Conservation (phyloP, 2,797 vertebrate genomes). For the Lepus oiostolus region DNA sequence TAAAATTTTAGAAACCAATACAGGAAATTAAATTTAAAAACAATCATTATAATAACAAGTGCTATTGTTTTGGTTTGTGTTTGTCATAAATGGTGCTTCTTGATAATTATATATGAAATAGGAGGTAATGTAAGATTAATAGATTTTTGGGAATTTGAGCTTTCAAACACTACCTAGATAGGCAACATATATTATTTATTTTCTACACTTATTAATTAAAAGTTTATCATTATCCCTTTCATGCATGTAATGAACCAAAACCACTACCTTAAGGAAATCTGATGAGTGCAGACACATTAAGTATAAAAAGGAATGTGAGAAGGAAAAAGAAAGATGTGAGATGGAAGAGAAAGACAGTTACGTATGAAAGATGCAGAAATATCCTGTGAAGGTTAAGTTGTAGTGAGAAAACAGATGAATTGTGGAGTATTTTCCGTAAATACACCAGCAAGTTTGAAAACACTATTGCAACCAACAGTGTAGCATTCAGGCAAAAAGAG, state of each 20-base stretch:
- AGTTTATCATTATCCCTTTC: neutral
- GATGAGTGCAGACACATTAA: neutral
- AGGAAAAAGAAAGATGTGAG: neutral
- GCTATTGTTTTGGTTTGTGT: neutral
- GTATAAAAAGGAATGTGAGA: neutral
- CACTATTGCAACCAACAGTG: neutral
- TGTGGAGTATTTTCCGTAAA: neutral
- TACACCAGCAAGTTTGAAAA: neutral
- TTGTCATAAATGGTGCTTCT: neutral
- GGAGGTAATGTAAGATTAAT: neutral
- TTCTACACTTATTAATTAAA: constrained; percentile 22
- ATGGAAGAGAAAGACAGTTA: neutral
- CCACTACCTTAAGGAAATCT: neutral
- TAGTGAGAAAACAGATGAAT: neutral
- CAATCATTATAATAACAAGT: neutral
- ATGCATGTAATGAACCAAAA: neutral
- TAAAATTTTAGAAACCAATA: neutral
- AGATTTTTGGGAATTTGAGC: neutral
- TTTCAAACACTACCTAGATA: neutral
- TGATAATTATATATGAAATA: neutral
- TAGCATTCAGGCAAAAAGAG: no score
- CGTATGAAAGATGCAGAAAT: neutral
- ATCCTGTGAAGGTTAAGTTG: neutral
- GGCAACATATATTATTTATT: neutral
- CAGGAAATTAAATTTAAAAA: neutral